Base-by-base conservation (phyloP, 1,140 invertebrate species). In the Rhopalosiphum padi region DNA sequence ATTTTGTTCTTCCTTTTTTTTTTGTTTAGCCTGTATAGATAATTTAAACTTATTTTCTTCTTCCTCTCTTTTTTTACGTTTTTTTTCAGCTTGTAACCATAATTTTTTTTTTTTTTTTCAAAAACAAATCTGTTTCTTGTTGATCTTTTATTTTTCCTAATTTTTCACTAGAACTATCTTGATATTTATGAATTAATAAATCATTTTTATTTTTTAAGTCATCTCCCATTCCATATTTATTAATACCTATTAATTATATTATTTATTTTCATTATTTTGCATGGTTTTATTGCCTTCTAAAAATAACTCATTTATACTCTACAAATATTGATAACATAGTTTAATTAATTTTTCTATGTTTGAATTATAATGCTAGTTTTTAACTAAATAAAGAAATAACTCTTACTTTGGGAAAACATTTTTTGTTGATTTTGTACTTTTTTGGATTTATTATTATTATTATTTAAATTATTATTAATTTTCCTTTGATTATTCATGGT, bases 31-130 rank as follows among this genome's bases (percentile, higher is more conserved):
- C 2, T n/a, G 23, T 2, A 87, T n/a, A 25, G 85, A 48, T 21
- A 43, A 48, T 87, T 87, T 87, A 48, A 87, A 46, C 25, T 87
- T 43, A 41, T 85, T 85, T 41, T 85, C 37, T 85, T 85, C 23
- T 43, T 85, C 37, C 11, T 85, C 83, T 43, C 82, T 85, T 37
- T 83, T 83, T 83, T 83, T 83, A 23, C 22, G 21, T 85, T 85
- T 43, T 25, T 85, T 85, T 43, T 85, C 83, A 11, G 23, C 37
- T 43, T 85, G 2, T 85, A 85, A 85, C 83, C 83, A 85, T 43
- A 85, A 85, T 9, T 43, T 23, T 25, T 85, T 43, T 85, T 85
- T 85, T 85, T 43, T 85, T 85, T 41, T 41, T 23, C 22, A 85
- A 25, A 43, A 85, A 25, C 43, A 23, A 8, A 11, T 85, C 83